Evolutionary conservation across 2,113 vertebrate genomes (phyloP).

Genomic region (Oncorhynchus mykiss): DNA sequence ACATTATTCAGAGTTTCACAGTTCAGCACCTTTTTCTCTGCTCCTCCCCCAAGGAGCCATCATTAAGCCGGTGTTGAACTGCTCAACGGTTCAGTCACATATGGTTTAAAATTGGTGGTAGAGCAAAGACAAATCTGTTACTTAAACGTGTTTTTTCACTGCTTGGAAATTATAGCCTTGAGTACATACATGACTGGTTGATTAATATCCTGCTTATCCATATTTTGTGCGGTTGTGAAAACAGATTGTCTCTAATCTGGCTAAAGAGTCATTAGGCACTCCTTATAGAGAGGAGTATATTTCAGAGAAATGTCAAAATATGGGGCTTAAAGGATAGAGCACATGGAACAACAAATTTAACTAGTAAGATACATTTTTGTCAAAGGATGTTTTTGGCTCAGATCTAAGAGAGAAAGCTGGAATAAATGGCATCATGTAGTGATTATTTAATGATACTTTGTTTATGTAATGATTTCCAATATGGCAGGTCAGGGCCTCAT

Average conservation of each 20-base stretch:
- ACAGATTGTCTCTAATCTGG: conserved; percentile 11
- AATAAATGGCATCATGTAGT: conserved; percentile 41
- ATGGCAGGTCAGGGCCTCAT: conserved; percentile 43
- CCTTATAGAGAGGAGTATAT: neutral
- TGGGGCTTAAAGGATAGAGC: conserved; percentile 8
- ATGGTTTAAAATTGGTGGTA: neutral
- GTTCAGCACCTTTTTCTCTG: conserved; percentile 22
- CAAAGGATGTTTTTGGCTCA: conserved; percentile 4
- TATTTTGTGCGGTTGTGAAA: conserved; percentile 10
- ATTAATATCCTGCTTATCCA: neutral
- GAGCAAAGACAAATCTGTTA: conserved; percentile 8
- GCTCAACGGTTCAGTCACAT: neutral
- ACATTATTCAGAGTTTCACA: conserved; percentile 28
- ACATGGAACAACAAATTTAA: conserved; percentile 9
- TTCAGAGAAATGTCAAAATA: conserved; percentile 21
- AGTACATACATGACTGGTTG: neutral
- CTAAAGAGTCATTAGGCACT: conserved; percentile 13
- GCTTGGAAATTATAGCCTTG: neutral
- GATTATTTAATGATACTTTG: conserved; percentile 46
- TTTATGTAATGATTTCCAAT: conserved; percentile 53
- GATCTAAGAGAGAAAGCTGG: conserved; percentile 40
- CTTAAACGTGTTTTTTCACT: neutral
- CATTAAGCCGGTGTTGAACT: conserved; percentile 23
- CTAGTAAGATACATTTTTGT: conserved; percentile 23
- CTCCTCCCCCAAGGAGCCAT: neutral